Percentiles rank a stretch among this genome's conserved stretches.
Evolutionary conservation across 2,797 vertebrate genomes (phyloP).

Genomic region (Cossypha dichroa): DNA sequence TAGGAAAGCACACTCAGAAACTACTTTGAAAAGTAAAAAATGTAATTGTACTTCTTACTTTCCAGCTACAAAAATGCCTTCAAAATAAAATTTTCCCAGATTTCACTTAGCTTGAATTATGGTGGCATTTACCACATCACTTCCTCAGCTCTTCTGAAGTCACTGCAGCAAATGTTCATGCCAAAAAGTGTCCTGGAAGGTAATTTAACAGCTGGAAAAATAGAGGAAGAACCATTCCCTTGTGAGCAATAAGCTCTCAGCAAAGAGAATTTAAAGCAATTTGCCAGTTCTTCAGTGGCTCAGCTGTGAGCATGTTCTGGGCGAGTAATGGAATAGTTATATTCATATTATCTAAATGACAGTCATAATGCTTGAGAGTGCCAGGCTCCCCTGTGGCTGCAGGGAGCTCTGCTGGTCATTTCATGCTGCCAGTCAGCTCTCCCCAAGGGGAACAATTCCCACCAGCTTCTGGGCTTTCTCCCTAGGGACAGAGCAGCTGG

Average conservation of each 20-base stretch:
- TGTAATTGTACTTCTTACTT: background rate
- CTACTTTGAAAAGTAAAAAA: background rate
- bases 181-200: background rate
- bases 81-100: background rate
- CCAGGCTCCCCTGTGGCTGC: background rate
- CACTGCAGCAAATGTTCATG: background rate
- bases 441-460: too few species aligned
- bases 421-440: background rate
- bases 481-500: background rate
- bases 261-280: constrained; percentile 29
- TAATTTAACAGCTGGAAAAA: constrained; percentile 28
- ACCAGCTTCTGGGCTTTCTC: background rate
- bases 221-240: background rate
- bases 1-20: background rate
- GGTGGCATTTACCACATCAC: background rate
- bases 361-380: background rate
- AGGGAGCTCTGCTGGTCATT: background rate
- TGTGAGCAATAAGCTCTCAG: constrained; percentile 14
- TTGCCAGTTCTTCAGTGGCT: background rate
- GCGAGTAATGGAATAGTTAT: constrained; percentile 8
- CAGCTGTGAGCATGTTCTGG: background rate
- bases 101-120: background rate
- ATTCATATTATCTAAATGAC: constrained; percentile 29
- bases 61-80: background rate
- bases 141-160: background rate